Percentiles rank a stretch among this genome's conserved stretches.
Evolutionary conservation across 2,888 invertebrate genomes (phyloP).

Genomic region (Melinaea marsaeus): DNA sequence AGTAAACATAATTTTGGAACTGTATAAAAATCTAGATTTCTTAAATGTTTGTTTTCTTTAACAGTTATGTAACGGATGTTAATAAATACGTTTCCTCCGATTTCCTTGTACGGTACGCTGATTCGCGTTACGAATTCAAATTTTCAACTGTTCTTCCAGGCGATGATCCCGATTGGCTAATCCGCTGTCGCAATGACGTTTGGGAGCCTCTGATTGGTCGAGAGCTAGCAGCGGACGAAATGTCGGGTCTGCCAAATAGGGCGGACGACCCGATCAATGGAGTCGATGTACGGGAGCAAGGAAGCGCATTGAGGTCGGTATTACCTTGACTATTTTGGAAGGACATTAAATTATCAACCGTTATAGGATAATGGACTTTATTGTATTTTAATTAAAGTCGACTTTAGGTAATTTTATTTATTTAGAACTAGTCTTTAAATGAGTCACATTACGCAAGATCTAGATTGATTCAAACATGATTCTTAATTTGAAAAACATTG

Average conservation of each 20-base stretch:
- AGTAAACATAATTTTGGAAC: too few species aligned
- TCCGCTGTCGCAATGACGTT: slow-evolving; percentile 45
- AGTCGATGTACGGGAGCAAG: slow-evolving; percentile 71
- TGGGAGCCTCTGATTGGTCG: slow-evolving; percentile 49
- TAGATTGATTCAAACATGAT: not conserved
- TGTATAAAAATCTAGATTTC: not conserved
- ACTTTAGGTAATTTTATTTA: slow-evolving; percentile 2
- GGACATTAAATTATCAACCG: slow-evolving; percentile 3
- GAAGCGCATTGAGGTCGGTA: slow-evolving; percentile 69
- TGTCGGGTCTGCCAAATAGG: slow-evolving; percentile 71
- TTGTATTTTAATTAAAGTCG: not conserved
- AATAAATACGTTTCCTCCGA: slow-evolving; percentile 42
- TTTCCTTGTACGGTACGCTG: slow-evolving; percentile 40
- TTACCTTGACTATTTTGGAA: slow-evolving; percentile 16
- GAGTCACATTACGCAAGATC: not conserved
- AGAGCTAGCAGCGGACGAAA: slow-evolving; percentile 54
- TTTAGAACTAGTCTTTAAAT: not conserved
- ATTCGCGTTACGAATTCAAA: slow-evolving; percentile 45
- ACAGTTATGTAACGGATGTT: slow-evolving; percentile 52
- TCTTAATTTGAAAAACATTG: not conserved
- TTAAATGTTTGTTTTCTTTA: slow-evolving; percentile 8
- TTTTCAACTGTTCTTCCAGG: slow-evolving; percentile 35
- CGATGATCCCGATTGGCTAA: slow-evolving; percentile 37
- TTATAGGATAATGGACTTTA: slow-evolving; percentile 2
- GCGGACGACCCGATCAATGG: slow-evolving; percentile 67